Evolutionary conservation across 2,888 invertebrate species (phyloP), one percentile per base, ranked within the genome.

Genomic region (Eupeodes luniger): DNA sequence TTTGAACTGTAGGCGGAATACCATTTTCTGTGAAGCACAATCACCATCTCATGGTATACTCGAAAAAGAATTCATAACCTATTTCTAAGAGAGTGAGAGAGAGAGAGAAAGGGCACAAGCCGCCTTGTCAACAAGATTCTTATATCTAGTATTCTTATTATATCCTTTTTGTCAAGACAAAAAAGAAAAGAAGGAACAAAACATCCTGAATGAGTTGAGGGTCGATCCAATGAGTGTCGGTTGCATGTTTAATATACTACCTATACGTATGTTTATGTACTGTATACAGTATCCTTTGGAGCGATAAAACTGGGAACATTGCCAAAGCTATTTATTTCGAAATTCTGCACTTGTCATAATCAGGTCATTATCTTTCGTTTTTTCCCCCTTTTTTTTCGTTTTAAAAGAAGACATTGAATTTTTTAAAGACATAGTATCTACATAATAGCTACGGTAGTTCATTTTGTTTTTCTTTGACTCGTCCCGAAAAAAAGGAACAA

Each of bases 261-360:
- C 40, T 40, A 5, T 40, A 40, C 6, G 4, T 40, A 40, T 40
- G 40, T 40, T 7, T 40, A 40, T 40, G 40, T 40, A 40, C 6
- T 7, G 40, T 47, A 47, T 44, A 40, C 6, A 40, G 40, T 47
- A 64, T 44, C 36, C 27, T 1, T 40, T 67, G 11, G 5, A 40
- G 16, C 5, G 11, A 66, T 47, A 49, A 61, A 55, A 69, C 76
- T 74, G 76, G 77, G 87, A 77, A 67, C 72, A n/a, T 40, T 81
- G 84, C 87, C 87, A 87, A 62, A 62, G 80, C 84, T 81, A 87
- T 87, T 84, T 87, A 84, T 87, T 84, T 74, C 62, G 84, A 84
- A 66, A 67, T 74, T 80, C 67, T 80, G 80, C 72, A 81, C 83
- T 81, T 77, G 80, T 84, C 87, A 87, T 87, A 87, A 81, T 72